These are phyloP conservation scores for Galleria mellonella DNA, from an alignment of 1,140 invertebrate species.

Conservation along the genomic window DNA sequence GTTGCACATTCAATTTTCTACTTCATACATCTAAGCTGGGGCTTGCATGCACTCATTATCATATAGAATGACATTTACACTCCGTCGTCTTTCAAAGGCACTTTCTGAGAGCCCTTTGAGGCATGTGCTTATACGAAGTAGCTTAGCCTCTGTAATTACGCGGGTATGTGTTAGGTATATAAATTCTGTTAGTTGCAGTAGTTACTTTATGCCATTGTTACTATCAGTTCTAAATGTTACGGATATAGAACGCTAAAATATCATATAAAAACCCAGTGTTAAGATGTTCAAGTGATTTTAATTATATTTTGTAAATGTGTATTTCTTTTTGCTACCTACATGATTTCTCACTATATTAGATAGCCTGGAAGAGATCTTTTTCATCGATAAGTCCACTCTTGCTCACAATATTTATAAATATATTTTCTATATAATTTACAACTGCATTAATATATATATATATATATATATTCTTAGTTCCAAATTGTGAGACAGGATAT, in stretches of 20 bases:
- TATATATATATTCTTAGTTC: too few species aligned
- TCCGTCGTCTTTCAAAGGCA: constrained; percentile 37
- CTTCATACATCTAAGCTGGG: too few species aligned
- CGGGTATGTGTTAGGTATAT: neutral
- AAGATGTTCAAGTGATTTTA: too few species aligned
- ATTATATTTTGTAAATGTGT: too few species aligned
- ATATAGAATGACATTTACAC: constrained; percentile 58
- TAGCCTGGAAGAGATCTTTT: too few species aligned
- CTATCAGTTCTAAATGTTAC: neutral
- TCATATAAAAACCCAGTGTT: neutral
- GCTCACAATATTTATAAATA: too few species aligned
- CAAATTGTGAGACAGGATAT: too few species aligned
- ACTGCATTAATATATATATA: too few species aligned
- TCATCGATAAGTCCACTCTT: too few species aligned
- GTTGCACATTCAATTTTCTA: neutral
- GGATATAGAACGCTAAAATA: neutral
- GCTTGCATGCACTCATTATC: constrained; percentile 26
- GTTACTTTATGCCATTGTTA: neutral
- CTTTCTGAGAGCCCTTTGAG: constrained; percentile 3
- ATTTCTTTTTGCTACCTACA: neutral
- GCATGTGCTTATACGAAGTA: neutral
- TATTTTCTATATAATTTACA: too few species aligned
- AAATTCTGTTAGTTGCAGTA: neutral
- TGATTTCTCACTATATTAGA: too few species aligned
- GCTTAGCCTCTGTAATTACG: neutral